phyloP scores from a whole-genome alignment of 2,797 vertebrate species.

The Gadopsis marmoratus region DNA sequence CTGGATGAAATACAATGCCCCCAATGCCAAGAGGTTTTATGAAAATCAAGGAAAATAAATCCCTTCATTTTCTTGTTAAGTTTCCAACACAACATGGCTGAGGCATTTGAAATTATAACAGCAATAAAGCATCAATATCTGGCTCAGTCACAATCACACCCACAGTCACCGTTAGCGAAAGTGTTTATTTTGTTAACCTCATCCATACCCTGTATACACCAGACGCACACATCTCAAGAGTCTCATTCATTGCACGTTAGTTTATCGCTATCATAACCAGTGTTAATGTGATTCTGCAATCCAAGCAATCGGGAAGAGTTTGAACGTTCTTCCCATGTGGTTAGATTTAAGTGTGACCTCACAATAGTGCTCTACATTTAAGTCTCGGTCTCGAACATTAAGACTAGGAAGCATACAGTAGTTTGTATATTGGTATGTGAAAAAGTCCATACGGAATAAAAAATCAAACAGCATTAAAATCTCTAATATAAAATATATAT shows the following conservation, averaged over 20 bases:
- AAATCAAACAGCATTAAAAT: conserved; percentile 64
- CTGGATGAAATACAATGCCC: neutral
- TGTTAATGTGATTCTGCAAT: conserved; percentile 36
- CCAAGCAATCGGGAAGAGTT: conserved; percentile 51
- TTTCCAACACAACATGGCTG: neutral
- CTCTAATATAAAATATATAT: conserved; percentile 69
- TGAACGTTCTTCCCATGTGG: conserved; percentile 11
- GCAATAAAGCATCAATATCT: conserved; percentile 3
- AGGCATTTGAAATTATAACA: conserved; percentile 3
- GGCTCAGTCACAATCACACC: conserved; percentile 7
- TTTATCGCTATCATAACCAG: conserved; percentile 32
- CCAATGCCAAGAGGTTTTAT: neutral
- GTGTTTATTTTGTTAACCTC: conserved; percentile 58
- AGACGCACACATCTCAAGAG: neutral
- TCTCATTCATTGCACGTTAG: conserved; percentile 25
- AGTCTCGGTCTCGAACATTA: conserved; percentile 26
- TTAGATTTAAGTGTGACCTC: conserved; percentile 34
- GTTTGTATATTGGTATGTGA: conserved; percentile 13
- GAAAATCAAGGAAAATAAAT: conserved; percentile 26
- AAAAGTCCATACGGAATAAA: conserved; percentile 43
- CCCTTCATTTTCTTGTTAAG: neutral
- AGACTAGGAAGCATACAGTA: conserved; percentile 53
- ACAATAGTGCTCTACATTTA: conserved; percentile 36
- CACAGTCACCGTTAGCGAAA: conserved; percentile 25
- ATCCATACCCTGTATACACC: conserved; percentile 25